A percentile compares a stretch with the other conserved stretches of the same genome.
Conservation (phyloP, 2,797 vertebrate species). For the Alouatta caraya region DNA sequence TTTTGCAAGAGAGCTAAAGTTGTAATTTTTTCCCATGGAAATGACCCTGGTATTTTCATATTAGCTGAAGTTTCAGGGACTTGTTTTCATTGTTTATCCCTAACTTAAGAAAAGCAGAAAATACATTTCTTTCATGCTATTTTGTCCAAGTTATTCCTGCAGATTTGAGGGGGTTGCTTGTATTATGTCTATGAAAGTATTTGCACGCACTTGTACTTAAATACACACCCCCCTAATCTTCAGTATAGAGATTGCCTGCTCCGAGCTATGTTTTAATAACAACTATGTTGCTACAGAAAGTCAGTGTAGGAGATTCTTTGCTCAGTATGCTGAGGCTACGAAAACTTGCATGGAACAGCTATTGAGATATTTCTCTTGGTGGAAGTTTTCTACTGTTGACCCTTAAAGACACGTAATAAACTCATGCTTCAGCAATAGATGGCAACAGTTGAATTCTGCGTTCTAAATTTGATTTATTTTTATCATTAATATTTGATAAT, state of each 20-base stretch:
- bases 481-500: conserved; percentile 77
- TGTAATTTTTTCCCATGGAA: background rate
- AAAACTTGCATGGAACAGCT: background rate
- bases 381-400: background rate
- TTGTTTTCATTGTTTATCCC: background rate
- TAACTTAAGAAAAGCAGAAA: background rate
- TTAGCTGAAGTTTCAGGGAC: background rate
- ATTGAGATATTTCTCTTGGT: background rate
- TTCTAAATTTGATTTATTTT: conserved; percentile 77
- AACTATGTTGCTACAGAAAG: background rate
- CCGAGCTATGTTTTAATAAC: background rate
- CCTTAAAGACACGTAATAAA: conserved; percentile 51
- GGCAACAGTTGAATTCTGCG: conserved; percentile 66
- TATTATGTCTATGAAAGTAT: background rate
- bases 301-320: background rate
- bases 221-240: rapidly evolving
- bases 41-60: background rate
- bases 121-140: background rate
- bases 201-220: background rate
- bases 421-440: conserved; percentile 46
- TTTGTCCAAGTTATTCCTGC: background rate
- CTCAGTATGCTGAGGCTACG: background rate
- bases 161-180: background rate
- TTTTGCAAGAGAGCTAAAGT: background rate
- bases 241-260: background rate